Conservation (phyloP, 2,797 vertebrate genomes). For the Rhinichthys osculus region DNA sequence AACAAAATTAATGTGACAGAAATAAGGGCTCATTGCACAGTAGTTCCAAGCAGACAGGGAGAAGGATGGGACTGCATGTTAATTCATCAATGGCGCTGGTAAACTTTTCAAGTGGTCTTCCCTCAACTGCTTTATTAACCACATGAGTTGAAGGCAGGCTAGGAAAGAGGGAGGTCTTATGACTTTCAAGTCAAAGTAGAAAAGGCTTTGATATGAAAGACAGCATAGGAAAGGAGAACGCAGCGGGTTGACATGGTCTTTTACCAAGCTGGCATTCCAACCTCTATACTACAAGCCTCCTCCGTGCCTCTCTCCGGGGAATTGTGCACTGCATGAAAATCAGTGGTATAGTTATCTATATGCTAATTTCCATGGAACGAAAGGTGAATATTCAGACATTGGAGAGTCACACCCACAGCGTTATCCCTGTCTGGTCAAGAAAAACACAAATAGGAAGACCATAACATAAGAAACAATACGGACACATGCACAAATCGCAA, state of each 20-base stretch:
- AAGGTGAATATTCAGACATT: conserved; percentile 58
- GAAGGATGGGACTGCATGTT: conserved; percentile 80
- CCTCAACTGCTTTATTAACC: conserved; percentile 65
- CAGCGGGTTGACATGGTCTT: conserved; percentile 32
- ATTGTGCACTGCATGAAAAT: conserved; percentile 57
- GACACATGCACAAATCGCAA: not conserved
- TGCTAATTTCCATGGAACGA: conserved; percentile 60
- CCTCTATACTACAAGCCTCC: conserved; percentile 52
- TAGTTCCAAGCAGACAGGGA: conserved; percentile 59
- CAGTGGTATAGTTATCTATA: conserved; percentile 62
- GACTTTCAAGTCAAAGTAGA: conserved; percentile 14
- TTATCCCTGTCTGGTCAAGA: conserved; percentile 49
- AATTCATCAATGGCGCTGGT: conserved; percentile 82
- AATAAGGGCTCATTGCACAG: conserved; percentile 82
- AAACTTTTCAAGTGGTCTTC: conserved; percentile 83
- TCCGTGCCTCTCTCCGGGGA: conserved; percentile 47
- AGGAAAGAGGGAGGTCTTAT: conserved; percentile 20
- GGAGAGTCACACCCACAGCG: conserved; percentile 53
- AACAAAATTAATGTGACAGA: conserved; percentile 85
- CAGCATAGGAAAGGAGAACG: conserved; percentile 9
- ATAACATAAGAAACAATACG: conserved; percentile 31
- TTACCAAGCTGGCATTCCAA: conserved; percentile 41
- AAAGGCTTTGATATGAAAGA: conserved; percentile 41
- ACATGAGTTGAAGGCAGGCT: conserved; percentile 62
- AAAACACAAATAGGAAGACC: conserved; percentile 49